Conservation (phyloP, 2,797 vertebrate species). For the Austrolebias charrua region DNA sequence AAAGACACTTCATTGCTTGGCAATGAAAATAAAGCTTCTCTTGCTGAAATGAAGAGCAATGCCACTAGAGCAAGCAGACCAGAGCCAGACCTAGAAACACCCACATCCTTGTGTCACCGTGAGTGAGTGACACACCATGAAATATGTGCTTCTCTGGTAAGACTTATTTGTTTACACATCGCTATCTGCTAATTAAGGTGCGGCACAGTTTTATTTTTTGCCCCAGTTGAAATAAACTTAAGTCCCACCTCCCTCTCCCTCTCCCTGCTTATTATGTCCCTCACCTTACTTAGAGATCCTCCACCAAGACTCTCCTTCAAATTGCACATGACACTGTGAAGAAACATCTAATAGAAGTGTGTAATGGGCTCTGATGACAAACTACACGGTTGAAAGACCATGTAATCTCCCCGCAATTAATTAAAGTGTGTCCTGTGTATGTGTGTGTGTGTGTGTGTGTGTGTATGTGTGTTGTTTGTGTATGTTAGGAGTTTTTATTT, state of each 20-base stretch:
- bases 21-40: conserved; percentile 79
- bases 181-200: conserved; percentile 75
- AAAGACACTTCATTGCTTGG: conserved; percentile 79
- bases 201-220: conserved; percentile 71
- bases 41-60: conserved; percentile 75
- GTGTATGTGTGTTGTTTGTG: conserved; percentile 49
- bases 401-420: conserved; percentile 99
- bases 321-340: conserved; percentile 99
- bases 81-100: conserved; percentile 50
- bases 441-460: conserved; percentile 63
- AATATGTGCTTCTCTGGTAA: conserved; percentile 60
- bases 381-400: conserved; percentile 99
- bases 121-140: conserved; percentile 79
- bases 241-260: conserved; percentile 44
- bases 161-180: conserved; percentile 78
- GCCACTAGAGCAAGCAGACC: conserved; percentile 51
- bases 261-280: conserved; percentile 75
- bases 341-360: conserved; percentile 99
- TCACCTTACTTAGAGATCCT: conserved; percentile 80
- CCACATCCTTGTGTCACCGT: conserved; percentile 37
- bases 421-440: conserved; percentile 91
- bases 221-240: conserved; percentile 60
- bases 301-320: conserved; percentile 91
- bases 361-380: conserved; percentile 99
- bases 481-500: conserved; percentile 32